Conservation (phyloP, 1,140 invertebrate species). For the Apis cerana region DNA sequence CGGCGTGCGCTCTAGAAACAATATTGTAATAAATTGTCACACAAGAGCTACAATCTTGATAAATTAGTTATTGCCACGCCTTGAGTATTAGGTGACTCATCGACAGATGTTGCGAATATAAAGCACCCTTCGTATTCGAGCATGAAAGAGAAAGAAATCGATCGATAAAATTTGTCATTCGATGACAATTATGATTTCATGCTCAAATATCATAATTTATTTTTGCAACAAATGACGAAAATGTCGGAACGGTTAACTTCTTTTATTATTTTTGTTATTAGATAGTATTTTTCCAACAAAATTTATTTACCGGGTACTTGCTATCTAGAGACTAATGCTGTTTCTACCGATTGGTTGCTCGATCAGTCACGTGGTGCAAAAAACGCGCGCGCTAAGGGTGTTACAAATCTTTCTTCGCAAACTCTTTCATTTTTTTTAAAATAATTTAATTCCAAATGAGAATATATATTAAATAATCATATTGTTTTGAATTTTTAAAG, state of each 20-base stretch:
- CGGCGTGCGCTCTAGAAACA: neutral
- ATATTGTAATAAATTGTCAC: neutral
- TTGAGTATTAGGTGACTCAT: conserved; percentile 28
- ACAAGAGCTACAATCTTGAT: neutral
- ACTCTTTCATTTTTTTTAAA: neutral
- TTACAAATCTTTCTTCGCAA: conserved; percentile 7
- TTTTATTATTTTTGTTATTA: neutral
- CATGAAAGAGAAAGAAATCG: conserved; percentile 18
- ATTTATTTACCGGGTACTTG: conserved; percentile 21
- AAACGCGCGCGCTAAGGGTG: conserved; percentile 21
- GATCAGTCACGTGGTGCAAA: conserved; percentile 40
- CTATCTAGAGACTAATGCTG: neutral
- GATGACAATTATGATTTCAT: neutral
- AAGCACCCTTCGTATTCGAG: conserved; percentile 13
- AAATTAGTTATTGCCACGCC: conserved; percentile 23
- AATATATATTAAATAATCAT: neutral
- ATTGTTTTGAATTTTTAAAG: conserved; percentile 78
- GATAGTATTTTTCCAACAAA: neutral
- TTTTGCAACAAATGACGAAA: neutral
- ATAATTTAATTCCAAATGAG: neutral
- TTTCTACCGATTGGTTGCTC: conserved; percentile 28
- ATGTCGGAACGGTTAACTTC: neutral
- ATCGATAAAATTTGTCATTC: conserved; percentile 18
- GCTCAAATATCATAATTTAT: neutral
- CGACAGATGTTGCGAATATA: conserved; percentile 19